Evolutionary conservation across 1,140 invertebrate species (phyloP), one percentile per base, ranked within the genome.

Genomic region (Araneus ventricosus): DNA sequence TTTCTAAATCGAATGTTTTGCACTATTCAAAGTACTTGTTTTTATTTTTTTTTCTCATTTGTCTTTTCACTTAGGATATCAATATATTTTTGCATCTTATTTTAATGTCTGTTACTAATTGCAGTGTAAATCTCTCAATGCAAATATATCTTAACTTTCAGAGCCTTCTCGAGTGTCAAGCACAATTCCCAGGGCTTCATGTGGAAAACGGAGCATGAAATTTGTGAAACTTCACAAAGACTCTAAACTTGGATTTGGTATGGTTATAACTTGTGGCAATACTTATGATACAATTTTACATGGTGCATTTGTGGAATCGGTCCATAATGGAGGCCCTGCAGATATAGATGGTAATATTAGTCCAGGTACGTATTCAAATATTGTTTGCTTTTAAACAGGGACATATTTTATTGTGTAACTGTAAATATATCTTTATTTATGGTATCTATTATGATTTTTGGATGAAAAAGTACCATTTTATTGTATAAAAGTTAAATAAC

Each of bases 201-300:
- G 70, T n/a, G 57, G 84, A 61, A 82, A 93, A 52, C 85, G 61
- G 45, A 93, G 34, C 24, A 88, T 85, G 87, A 93, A 93, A 87
- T 75, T 85, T 45, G 86, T 89, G n/a, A 61, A 57, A 70, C 70
- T 93, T 2, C 30, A 70, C 14, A 93, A 93, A 27, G 92, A 93
- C n/a, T n/a, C 57, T 17, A 80, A 90, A 14, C 61, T 30, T 91
- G 93, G 93, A 70, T 84, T 90, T 63, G 93, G 93, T 30, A 86
- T 93, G 82, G 80, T 89, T 45, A 90, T 93, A 39, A 93, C 88
- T 24, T 93, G 93, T 37, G 93, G 93, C 30, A 90, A 91, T 45
- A 87, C 88, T 7, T 86, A 79, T 37, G 93, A 88, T n/a, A 92
- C 89, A 27, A 17, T 94, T 67, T 70, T 94, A 57, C 85, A 90